Evolutionary conservation across 2,888 invertebrate genomes (phyloP).

Genomic region (Dynastes grantii): DNA sequence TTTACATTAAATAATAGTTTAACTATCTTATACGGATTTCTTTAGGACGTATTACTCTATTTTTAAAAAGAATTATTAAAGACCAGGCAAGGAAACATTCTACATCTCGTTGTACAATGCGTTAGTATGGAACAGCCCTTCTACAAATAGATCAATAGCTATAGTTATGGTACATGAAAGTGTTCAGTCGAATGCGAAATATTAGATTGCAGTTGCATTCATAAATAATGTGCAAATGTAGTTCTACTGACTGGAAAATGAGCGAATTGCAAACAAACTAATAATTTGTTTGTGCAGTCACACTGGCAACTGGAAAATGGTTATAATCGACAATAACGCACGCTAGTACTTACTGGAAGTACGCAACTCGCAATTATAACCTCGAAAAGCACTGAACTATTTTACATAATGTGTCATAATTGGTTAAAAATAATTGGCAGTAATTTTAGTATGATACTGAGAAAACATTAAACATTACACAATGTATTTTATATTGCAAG

Average conservation of each 20-base stretch:
- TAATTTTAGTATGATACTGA: too few relatives aligned
- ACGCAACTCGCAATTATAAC: too few relatives aligned
- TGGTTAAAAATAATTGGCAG: too few relatives aligned
- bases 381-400: too few relatives aligned
- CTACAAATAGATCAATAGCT: conserved; percentile 24
- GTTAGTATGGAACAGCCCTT: conserved; percentile 19
- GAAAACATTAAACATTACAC: too few relatives aligned
- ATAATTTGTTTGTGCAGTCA: conserved; percentile 5
- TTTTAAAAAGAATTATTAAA: background rate
- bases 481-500: too few relatives aligned
- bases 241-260: conserved; percentile 28
- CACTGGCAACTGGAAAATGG: background rate
- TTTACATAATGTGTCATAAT: too few relatives aligned
- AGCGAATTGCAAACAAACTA: conserved; percentile 5
- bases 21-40: too few relatives aligned
- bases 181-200: conserved; percentile 24
- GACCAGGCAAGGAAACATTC: background rate
- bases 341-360: too few relatives aligned
- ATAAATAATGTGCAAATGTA: conserved; percentile 25
- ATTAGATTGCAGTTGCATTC: conserved; percentile 7
- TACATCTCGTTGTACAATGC: background rate
- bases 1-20: too few relatives aligned
- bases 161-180: conserved; percentile 24
- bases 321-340: too few relatives aligned
- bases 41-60: too few relatives aligned